Evolutionary conservation across 2,113 vertebrate species (phyloP).

Genomic region (Saguinus midas): DNA sequence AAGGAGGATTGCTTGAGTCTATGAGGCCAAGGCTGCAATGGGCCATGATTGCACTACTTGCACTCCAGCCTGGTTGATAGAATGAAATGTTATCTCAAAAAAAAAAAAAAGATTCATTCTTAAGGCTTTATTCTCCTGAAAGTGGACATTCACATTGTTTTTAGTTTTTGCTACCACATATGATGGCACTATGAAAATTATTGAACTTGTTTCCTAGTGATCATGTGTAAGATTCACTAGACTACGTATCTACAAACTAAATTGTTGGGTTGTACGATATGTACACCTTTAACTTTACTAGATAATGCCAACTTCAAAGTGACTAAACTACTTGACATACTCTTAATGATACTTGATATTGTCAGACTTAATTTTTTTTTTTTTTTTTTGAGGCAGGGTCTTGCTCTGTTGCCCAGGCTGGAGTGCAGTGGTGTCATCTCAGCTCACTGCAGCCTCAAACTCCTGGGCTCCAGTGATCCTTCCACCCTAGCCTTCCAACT

Average conservation of each 20-base stretch:
- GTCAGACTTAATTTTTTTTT: not conserved
- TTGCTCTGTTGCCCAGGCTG: not conserved
- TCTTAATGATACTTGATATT: not conserved
- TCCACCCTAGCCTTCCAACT: not conserved
- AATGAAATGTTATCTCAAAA: too few species aligned
- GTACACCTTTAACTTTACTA: not conserved
- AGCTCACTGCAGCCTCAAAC: not conserved
- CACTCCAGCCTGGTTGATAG: too few species aligned
- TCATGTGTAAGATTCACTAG: not conserved
- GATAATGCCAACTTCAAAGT: not conserved
- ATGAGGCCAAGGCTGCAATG: too few species aligned
- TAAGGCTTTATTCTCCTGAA: not conserved
- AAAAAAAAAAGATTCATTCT: not conserved
- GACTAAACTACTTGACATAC: not conserved
- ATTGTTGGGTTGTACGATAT: not conserved
- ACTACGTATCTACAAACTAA: not conserved
- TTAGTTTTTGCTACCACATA: not conserved
- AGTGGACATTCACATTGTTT: not conserved
- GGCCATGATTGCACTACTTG: too few species aligned
- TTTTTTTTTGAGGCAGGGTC: not conserved
- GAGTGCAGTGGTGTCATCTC: not conserved
- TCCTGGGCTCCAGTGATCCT: not conserved
- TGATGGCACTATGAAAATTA: not conserved
- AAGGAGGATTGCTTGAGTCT: too few species aligned
- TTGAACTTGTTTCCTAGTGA: not conserved